phyloP scores from a whole-genome alignment of 2,113 vertebrate genomes.

The Megatriorchis doriae region DNA sequence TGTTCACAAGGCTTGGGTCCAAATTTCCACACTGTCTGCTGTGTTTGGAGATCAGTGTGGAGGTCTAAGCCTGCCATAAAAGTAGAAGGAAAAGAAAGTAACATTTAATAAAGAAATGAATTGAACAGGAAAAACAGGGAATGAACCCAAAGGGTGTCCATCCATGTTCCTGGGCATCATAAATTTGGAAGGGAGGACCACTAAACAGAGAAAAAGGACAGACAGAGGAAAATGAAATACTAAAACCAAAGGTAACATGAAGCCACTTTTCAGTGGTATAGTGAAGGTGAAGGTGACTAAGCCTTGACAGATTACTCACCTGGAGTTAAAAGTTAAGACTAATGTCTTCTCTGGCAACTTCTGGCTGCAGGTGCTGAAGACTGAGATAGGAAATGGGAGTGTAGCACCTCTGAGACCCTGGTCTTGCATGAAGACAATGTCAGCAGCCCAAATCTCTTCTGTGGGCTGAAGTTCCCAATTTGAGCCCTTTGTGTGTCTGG shows the following conservation, averaged over 20 bases:
- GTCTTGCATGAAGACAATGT: not conserved
- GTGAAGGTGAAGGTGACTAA: not conserved
- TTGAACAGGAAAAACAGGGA: not conserved
- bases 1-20: constrained; percentile 16
- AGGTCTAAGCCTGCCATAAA: constrained; percentile 2
- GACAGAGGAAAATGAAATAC: not conserved
- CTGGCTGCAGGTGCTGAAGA: not conserved
- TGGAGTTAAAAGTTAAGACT: not conserved
- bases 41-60: constrained; percentile 9
- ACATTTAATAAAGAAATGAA: not conserved
- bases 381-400: not conserved
- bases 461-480: not conserved
- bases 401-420: not conserved
- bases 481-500: not conserved
- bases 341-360: not conserved
- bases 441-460: not conserved
- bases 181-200: not conserved
- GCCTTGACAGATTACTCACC: not conserved
- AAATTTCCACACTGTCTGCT: constrained; percentile 53
- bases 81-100: not conserved
- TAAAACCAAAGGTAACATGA: not conserved
- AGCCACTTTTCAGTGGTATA: not conserved
- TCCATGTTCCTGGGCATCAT: not conserved
- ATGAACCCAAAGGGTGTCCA: not conserved
- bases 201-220: not conserved